Base-by-base conservation (phyloP, 2,888 invertebrate genomes). In the Xestia ashworthii region DNA sequence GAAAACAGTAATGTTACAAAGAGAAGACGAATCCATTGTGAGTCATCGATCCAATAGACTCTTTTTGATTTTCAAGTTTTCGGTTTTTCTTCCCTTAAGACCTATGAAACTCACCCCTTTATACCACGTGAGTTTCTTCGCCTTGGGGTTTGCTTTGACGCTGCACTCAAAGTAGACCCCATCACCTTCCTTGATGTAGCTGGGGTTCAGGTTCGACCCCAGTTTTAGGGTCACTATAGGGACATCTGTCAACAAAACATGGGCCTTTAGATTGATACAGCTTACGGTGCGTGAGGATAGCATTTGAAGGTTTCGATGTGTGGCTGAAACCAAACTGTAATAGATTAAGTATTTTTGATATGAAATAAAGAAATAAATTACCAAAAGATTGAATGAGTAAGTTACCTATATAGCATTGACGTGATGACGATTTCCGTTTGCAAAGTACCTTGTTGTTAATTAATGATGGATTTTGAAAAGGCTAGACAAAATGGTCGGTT, bases 81-180 rank as follows among this genome's bases (percentile, higher is more conserved):
- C 32, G 32, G 3, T 32, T 32, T 32, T 32, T 32, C 32, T 32
- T 32, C 1, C 25, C 25, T 5, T 25, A 58, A 58, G 25, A 58
- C 0, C 16, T 16, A 11, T 9, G 6, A 44, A 22, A 92, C 95
- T 93, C 87, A 96, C 96, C 95, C 98, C 98, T 95, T 98, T 98
- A 94, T 98, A 98, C 98, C 98, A 99, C 64, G 98, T 97, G 87
- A 98, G 97, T 93, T 98, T 98, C 94, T 98, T 98, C 32, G 97
- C 97, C 97, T 98, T 98, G 0, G 99, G 99, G 95, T 99, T 99
- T 41, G 99, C 98, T 93, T 98, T 98, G 90, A 99, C 98, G 93
- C 98, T 98, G 96, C 99, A 99, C 93, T 99, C 99, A 93, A 99
- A 99, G 97, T 98, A 99, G 19, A 99, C 98, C 93, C 99, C 99